Evolutionary conservation across 1,140 invertebrate species (phyloP), one percentile per base, ranked within the genome.

Genomic region (Bursaphelenchus mucronatus): DNA sequence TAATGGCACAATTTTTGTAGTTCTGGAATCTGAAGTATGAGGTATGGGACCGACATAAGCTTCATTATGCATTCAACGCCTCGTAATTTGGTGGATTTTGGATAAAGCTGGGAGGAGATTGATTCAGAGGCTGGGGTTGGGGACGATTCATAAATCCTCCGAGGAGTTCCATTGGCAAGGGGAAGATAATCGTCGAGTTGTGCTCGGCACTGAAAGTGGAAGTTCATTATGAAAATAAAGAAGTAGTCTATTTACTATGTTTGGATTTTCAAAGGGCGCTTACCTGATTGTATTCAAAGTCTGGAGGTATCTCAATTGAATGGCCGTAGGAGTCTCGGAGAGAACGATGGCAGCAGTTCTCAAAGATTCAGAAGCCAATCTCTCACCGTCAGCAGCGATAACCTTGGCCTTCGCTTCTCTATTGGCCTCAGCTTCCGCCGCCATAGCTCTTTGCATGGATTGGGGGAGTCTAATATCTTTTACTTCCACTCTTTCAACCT

Each of bases 401-500:
- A 71, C 70, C 75, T 83, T 74, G 6, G 74, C 73, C 13, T 52
- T 21, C 8, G 75, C 75, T 49, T 76, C 75, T 53, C 64, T 50
- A n/a, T 67, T 52, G 19, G 82, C 82, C 63, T 82, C 81, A 2
- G 81, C 82, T 65, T 82, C 81, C 8, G 82, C 81, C 19, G 82
- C 82, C 81, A 83, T 82, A 1, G 79, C 72, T 30, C 84, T 74
- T 67, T 85, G 84, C 47, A 85, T 39, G 67, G 83, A 77, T 4
- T 76, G 66, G 8, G 84, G 84, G 39, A 85, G 70, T n/a, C 83
- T 73, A n/a, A 85, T 82, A 62, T 85, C 84, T 75, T 85, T 85
- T 90, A 95, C 91, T 87, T 94, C 92, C 39, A 96, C 91, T 70
- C 92, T 86, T 82, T 96, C 91, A 1, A 55, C 92, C 85, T 94